These are phyloP conservation scores for Meandrusa payeni DNA, from an alignment of 2,888 invertebrate species.

Conservation along the genomic window DNA sequence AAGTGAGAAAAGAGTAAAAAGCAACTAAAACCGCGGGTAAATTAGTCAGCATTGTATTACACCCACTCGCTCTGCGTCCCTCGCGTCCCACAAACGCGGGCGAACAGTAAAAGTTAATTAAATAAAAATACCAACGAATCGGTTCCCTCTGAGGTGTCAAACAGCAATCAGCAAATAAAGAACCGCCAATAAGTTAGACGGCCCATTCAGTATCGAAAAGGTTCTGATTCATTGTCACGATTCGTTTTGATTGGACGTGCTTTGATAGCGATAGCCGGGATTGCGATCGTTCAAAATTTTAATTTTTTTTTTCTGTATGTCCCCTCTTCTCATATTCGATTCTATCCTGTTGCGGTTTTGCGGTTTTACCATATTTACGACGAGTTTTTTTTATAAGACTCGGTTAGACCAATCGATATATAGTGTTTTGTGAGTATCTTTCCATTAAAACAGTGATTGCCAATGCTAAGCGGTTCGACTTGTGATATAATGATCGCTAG, in stretches of 20 bases:
- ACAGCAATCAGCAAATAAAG: constrained; percentile 76
- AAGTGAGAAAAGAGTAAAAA: constrained; percentile 50
- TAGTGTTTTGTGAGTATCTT: too few species aligned
- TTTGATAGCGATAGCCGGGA: constrained; percentile 76
- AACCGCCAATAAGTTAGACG: constrained; percentile 73
- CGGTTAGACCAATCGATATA: too few species aligned
- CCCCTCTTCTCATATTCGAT: constrained; percentile 68
- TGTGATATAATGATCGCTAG: too few species aligned
- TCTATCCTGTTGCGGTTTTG: constrained; percentile 65
- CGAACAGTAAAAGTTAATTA: constrained; percentile 64
- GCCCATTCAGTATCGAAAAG: constrained; percentile 72
- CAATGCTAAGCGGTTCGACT: too few species aligned
- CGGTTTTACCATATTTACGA: constrained; percentile 68
- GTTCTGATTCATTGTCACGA: constrained; percentile 78
- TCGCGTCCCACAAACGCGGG: constrained; percentile 46
- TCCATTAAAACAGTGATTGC: too few species aligned
- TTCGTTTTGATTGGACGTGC: constrained; percentile 79
- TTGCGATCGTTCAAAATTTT: constrained; percentile 71
- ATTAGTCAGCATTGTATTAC: constrained; percentile 68
- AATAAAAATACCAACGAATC: constrained; percentile 68
- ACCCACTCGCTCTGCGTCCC: constrained; percentile 36
- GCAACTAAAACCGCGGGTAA: constrained; percentile 57
- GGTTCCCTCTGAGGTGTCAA: constrained; percentile 65
- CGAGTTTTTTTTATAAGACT: constrained; percentile 58
- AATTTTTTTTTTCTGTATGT: constrained; percentile 69